Conservation (phyloP, 2,888 invertebrate genomes). For the Aphidoletes aphidimyza region DNA sequence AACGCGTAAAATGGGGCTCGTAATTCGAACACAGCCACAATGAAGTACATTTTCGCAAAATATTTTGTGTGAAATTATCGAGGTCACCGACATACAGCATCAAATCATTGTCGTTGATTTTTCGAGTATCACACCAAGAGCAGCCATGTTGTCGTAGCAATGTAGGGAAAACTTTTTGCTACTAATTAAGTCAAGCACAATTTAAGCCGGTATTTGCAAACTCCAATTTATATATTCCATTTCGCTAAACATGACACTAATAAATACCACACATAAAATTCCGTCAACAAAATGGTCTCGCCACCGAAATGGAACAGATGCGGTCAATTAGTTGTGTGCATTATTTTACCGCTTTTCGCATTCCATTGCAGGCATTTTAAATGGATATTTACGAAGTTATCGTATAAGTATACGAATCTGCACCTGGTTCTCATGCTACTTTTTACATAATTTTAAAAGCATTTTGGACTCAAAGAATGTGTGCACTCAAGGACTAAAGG, state of each 20-base stretch:
- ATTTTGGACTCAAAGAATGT: not conserved
- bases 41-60: not conserved
- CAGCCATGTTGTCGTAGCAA: not conserved
- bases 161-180: not conserved
- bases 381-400: not conserved
- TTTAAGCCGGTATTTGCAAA: not conserved
- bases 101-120: not conserved
- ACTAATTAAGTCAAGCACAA: slow-evolving; percentile 12
- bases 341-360: not conserved
- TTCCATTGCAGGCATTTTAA: not conserved
- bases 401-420: not conserved
- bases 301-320: not conserved
- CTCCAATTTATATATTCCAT: not conserved
- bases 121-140: not conserved
- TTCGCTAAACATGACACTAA: not conserved
- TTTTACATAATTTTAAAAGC: not conserved
- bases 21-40: too few species aligned
- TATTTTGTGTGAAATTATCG: not conserved
- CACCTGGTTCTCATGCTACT: not conserved
- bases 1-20: too few species aligned
- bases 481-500: too few species aligned
- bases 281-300: not conserved
- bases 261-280: slow-evolving; percentile 1
- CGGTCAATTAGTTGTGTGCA: slow-evolving; percentile 23
- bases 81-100: not conserved